Evolutionary conservation across 2,797 vertebrate species (phyloP), one percentile per base, ranked within the genome.

Genomic region (Ptychadena robeensis): DNA sequence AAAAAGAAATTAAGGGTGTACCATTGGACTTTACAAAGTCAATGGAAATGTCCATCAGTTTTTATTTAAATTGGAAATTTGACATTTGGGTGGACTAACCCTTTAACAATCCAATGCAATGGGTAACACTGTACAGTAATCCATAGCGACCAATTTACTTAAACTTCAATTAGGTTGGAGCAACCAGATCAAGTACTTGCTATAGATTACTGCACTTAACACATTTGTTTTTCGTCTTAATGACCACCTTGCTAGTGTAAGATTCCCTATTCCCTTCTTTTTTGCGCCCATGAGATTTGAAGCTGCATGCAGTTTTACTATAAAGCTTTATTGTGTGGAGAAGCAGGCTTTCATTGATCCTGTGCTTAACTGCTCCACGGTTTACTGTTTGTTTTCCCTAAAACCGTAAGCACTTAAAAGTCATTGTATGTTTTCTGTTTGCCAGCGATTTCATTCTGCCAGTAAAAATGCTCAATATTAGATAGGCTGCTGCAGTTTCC

Each of bases 371-470:
- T 30, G 44, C 64, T 22, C 15, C 64, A 2, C 18, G 0, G 64
- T 78, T 78, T 68, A 78, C 64, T 48, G 18, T 32, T 38, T 15
- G 32, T 40, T 40, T 18, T 67, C 37, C 32, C 9, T 57, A 27
- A 27, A 40, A 76, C 75, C 80, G 34, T 76, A 76, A 82, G 81
- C 81, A 82, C 81, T 82, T 82, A 82, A 75, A 40, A 69, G 27
- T 82, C 27, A 32, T 61, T 44, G 38, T 68, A 35, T 44, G 11
- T 65, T 34, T 73, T 40, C 30, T 38, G 66, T 71, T 35, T 15
- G 67, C 48, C 66, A 66, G 80, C 31, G 64, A 61, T 82, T n/a
- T n/a, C 30, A 57, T 40, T 75, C 32, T 73, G 44, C 65, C 66
- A 69, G 73, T 82, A 68, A 75, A 18, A 12, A 74, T 61, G 34